phyloP scores from a whole-genome alignment of 2,888 invertebrate genomes.

The Spodoptera picta region DNA sequence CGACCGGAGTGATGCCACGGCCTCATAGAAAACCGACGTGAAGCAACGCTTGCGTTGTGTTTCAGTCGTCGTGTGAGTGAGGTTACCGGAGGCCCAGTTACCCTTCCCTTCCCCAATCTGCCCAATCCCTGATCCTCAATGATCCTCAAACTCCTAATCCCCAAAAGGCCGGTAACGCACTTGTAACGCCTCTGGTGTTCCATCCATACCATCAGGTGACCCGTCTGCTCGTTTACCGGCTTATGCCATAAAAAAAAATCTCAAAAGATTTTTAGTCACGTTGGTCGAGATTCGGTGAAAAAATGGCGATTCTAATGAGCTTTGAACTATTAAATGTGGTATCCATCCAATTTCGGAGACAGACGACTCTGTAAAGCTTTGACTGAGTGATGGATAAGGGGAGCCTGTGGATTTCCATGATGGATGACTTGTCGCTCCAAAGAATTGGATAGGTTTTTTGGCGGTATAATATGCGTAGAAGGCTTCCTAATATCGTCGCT shows the following conservation, averaged over 20 bases:
- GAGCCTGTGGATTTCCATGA: constrained; percentile 37
- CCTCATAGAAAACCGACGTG: too few species aligned
- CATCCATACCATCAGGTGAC: too few species aligned
- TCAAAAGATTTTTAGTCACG: constrained; percentile 18
- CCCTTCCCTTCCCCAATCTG: too few species aligned
- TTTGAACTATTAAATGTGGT: constrained; percentile 28
- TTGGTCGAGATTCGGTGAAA: constrained; percentile 4
- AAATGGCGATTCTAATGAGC: constrained; percentile 2
- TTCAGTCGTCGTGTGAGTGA: too few species aligned
- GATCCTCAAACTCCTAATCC: too few species aligned
- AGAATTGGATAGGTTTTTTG: constrained; percentile 38
- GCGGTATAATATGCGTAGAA: constrained; percentile 16
- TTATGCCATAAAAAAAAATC: background rate
- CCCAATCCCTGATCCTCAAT: too few species aligned
- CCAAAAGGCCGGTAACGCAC: too few species aligned
- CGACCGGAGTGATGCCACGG: too few species aligned
- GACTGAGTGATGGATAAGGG: constrained; percentile 45
- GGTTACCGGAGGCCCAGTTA: too few species aligned
- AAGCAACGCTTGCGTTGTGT: too few species aligned
- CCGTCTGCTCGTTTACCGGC: too few species aligned
- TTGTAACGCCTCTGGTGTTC: too few species aligned
- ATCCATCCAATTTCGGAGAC: constrained; percentile 37
- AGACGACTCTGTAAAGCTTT: constrained; percentile 30
- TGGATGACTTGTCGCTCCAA: constrained; percentile 39
- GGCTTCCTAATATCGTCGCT: constrained; percentile 11